phyloP scores from a whole-genome alignment of 2,797 vertebrate genomes.

The Acestrorhynchus altus region DNA sequence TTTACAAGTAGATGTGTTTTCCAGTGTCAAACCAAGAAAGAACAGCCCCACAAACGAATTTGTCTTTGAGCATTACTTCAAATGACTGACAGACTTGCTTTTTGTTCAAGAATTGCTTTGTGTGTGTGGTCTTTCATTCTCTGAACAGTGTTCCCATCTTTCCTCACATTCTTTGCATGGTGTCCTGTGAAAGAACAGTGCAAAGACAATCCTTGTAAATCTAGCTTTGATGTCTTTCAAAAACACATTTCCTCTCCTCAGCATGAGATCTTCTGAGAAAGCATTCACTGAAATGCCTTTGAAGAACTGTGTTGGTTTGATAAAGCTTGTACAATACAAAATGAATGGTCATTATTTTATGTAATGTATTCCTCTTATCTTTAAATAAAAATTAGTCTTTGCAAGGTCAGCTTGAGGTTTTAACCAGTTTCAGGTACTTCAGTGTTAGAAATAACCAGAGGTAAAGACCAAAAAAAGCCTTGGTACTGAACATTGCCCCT shows the following conservation, averaged over 20 bases:
- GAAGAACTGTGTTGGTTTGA: constrained; percentile 37
- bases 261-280: background rate
- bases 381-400: background rate
- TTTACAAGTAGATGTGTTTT: background rate
- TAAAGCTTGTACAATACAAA: constrained; percentile 3
- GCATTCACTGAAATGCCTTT: constrained; percentile 27
- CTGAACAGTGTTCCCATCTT: constrained; percentile 5
- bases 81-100: constrained; percentile 21
- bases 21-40: background rate
- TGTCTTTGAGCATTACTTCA: constrained; percentile 14
- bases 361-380: constrained; percentile 19
- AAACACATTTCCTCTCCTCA: constrained; percentile 5
- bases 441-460: background rate
- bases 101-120: constrained; percentile 14
- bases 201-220: constrained; percentile 33
- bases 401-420: constrained; percentile 15
- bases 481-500: too few species aligned
- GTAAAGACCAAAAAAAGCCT: background rate
- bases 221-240: constrained; percentile 17
- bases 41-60: background rate
- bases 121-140: constrained; percentile 1
- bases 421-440: background rate
- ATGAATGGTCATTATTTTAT: constrained; percentile 32
- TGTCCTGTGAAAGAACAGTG: constrained; percentile 19
- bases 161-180: constrained; percentile 1